These are phyloP conservation scores for Diarsia mendica DNA, from an alignment of 2,888 invertebrate species.

Conservation along the genomic window DNA sequence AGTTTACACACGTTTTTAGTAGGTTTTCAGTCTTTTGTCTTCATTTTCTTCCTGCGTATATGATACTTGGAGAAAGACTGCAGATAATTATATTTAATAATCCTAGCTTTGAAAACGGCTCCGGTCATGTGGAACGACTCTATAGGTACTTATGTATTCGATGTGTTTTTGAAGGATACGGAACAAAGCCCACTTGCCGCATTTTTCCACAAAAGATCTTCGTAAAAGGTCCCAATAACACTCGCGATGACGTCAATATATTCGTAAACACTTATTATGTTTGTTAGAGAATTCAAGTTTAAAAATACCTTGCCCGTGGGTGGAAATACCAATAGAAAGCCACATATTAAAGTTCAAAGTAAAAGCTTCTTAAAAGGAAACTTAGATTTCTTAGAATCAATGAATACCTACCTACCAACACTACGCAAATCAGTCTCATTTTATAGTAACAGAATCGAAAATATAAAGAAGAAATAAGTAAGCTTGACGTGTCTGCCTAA, in stretches of 20 bases:
- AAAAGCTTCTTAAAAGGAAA: background rate
- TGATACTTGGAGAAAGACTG: background rate
- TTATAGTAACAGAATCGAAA: background rate
- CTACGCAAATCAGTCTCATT: background rate
- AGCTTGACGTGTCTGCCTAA: background rate
- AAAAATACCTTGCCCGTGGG: background rate
- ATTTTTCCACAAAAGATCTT: background rate
- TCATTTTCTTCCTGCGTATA: background rate
- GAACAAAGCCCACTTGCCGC: background rate
- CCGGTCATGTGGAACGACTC: background rate
- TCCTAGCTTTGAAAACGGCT: background rate
- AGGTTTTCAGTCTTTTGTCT: background rate
- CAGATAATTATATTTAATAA: background rate
- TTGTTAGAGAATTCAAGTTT: background rate
- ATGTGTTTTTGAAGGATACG: background rate
- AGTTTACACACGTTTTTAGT: constrained; percentile 13
- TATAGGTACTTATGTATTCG: background rate
- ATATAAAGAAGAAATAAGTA: background rate
- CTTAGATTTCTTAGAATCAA: constrained; percentile 5
- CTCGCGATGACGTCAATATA: background rate
- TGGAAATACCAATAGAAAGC: background rate
- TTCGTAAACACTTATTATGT: background rate
- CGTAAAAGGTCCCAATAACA: background rate
- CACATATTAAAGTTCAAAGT: background rate
- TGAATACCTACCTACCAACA: background rate